These are phyloP conservation scores for Physella acuta DNA, from an alignment of 1,140 invertebrate genomes.

Conservation along the genomic window DNA sequence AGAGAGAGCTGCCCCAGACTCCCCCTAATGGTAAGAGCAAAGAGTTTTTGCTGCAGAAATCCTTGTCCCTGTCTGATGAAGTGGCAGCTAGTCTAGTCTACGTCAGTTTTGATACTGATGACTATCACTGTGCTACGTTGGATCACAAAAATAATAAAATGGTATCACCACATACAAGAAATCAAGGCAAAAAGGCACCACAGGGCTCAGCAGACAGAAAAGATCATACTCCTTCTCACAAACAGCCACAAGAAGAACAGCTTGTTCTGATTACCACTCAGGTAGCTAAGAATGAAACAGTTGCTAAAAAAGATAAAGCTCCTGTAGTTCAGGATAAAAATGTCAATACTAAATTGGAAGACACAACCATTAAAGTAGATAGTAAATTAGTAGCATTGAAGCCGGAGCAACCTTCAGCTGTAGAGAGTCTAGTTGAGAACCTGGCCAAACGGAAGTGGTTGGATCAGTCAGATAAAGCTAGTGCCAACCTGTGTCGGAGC, in stretches of 20 bases:
- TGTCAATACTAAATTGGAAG: neutral
- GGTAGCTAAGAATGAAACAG: neutral
- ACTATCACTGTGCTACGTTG: neutral
- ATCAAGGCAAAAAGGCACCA: neutral
- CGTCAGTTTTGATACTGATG: constrained; percentile 14
- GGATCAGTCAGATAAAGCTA: neutral
- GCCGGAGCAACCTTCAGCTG: neutral
- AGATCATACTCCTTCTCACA: neutral
- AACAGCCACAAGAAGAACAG: neutral
- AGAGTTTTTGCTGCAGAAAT: constrained; percentile 16
- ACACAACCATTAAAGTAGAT: neutral
- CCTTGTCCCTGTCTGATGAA: constrained; percentile 20
- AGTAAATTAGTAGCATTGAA: neutral
- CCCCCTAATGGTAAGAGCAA: constrained; percentile 10
- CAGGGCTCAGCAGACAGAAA: neutral
- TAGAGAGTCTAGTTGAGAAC: neutral
- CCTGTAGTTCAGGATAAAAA: neutral
- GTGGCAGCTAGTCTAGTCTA: constrained; percentile 6
- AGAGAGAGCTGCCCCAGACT: neutral
- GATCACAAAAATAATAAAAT: neutral
- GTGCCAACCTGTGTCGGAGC: neutral
- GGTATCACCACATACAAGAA: neutral
- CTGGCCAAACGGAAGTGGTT: neutral
- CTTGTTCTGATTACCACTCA: neutral
- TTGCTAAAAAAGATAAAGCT: neutral